Percentiles rank a stretch among this genome's conserved stretches.
Evolutionary conservation across 2,888 invertebrate genomes (phyloP).

Genomic region (Archips xylosteana): DNA sequence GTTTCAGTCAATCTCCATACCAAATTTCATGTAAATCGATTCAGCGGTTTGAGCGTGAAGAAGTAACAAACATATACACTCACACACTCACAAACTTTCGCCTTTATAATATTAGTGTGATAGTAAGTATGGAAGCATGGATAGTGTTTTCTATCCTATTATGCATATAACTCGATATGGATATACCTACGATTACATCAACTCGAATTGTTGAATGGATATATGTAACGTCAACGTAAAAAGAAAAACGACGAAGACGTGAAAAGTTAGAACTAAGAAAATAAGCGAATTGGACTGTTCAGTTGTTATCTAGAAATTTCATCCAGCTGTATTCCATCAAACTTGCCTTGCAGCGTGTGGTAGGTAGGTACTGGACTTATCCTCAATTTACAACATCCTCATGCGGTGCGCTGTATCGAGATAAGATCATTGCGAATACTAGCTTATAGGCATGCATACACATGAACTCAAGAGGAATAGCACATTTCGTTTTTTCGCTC

Average conservation of each 20-base stretch:
- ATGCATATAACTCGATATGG: constrained; percentile 29
- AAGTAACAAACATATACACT: too few species aligned
- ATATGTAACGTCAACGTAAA: constrained; percentile 7
- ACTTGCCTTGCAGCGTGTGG: background rate
- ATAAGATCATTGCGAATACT: constrained; percentile 9
- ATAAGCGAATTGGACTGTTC: background rate
- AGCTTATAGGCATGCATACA: background rate
- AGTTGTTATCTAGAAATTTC: background rate
- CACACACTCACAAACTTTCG: too few species aligned
- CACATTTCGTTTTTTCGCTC: background rate
- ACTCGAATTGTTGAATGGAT: constrained; percentile 5
- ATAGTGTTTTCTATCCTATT: background rate
- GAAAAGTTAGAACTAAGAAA: background rate
- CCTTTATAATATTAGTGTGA: too few species aligned
- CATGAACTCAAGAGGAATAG: background rate
- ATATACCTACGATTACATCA: background rate
- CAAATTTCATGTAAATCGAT: too few species aligned
- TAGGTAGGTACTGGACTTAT: constrained; percentile 13
- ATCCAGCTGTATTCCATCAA: background rate
- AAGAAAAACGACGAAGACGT: too few species aligned
- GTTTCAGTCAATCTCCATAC: too few species aligned
- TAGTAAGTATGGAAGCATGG: too few species aligned
- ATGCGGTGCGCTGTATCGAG: constrained; percentile 4
- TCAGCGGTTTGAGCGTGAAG: too few species aligned
- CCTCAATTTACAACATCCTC: constrained; percentile 32